Conservation (phyloP, 2,113 vertebrate species). For the Blennius ocellaris region DNA sequence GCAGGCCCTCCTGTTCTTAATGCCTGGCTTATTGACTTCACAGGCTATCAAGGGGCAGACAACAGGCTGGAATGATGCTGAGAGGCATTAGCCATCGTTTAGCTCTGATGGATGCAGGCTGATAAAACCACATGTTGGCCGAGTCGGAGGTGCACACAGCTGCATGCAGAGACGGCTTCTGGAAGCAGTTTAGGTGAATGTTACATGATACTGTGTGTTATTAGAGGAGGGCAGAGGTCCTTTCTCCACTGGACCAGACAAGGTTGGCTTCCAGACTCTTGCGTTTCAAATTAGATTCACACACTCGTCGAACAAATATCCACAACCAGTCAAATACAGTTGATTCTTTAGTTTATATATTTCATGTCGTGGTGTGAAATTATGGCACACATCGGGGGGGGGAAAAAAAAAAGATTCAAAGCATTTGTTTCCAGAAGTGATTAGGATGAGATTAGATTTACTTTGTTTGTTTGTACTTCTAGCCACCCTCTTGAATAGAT, state of each 20-base stretch:
- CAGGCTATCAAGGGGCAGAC: constrained; percentile 37
- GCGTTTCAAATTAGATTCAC: neutral
- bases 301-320: neutral
- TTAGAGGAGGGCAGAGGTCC: neutral
- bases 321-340: too few relatives aligned
- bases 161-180: constrained; percentile 7
- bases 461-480: too few relatives aligned
- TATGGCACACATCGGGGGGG: too few relatives aligned
- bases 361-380: too few relatives aligned
- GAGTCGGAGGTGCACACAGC: constrained; percentile 19
- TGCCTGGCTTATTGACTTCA: constrained; percentile 71
- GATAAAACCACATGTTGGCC: constrained; percentile 48
- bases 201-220: neutral
- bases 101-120: constrained; percentile 52
- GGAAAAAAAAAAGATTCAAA: too few relatives aligned
- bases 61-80: constrained; percentile 59
- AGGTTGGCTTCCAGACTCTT: neutral
- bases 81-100: constrained; percentile 53
- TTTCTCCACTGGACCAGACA: neutral
- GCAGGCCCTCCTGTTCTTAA: constrained; percentile 46
- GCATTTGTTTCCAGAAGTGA: too few relatives aligned
- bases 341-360: too few relatives aligned
- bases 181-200: constrained; percentile 24
- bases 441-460: too few relatives aligned
- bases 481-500: too few relatives aligned